phyloP scores from a whole-genome alignment of 2,113 vertebrate genomes.

The Microcebus jonahi region DNA sequence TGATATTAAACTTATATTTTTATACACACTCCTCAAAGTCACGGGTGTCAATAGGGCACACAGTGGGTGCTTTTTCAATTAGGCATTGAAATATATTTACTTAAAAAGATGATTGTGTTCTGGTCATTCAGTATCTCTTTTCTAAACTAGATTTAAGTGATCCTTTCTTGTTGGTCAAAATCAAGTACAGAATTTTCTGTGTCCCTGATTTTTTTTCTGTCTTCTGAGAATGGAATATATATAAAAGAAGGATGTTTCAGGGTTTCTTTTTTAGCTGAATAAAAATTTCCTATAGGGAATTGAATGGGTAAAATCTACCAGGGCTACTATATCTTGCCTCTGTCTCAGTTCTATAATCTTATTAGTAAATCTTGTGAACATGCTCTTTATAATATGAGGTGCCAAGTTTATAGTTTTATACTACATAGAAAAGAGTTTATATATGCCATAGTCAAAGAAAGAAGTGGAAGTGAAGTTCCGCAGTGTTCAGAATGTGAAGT shows the following conservation, averaged over 20 bases:
- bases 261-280: background rate
- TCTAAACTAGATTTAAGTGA: background rate
- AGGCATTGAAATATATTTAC: background rate
- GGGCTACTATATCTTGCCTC: background rate
- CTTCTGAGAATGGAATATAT: background rate
- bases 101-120: background rate
- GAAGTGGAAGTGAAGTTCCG: background rate
- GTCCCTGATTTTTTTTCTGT: background rate
- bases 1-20: background rate
- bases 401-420: background rate
- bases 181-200: background rate
- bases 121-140: background rate
- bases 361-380: background rate
- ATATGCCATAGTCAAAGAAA: background rate
- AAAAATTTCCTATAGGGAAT: background rate
- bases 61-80: background rate
- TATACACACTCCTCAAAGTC: background rate
- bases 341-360: background rate
- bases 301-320: background rate
- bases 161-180: background rate
- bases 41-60: background rate
- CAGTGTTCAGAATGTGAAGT: background rate
- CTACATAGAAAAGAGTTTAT: background rate
- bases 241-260: background rate
- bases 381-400: background rate